Percentiles rank a stretch among this genome's conserved stretches.
phyloP scores from a whole-genome alignment of 35 echinoderm and acorn worm genomes.

The Heliocidaris tuberculata region DNA sequence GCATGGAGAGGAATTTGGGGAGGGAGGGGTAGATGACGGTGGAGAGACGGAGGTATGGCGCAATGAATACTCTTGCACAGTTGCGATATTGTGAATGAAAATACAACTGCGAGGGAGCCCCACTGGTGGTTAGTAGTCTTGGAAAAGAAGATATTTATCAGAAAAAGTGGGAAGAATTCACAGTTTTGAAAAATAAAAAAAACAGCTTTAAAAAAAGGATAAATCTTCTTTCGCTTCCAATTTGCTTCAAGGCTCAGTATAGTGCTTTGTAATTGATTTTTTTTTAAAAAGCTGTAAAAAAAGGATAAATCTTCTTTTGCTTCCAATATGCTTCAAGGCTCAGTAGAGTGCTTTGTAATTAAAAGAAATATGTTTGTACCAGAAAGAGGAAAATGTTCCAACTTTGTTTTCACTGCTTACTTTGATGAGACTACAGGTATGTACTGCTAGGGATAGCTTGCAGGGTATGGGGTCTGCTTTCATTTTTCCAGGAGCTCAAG shows the following conservation, averaged over 20 bases:
- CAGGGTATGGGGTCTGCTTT: not conserved
- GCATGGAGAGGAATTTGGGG: not conserved
- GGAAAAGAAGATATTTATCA: not conserved
- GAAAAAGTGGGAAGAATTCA: not conserved
- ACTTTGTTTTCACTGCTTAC: not conserved
- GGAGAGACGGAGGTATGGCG: not conserved
- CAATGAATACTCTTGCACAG: slow-evolving; percentile 18
- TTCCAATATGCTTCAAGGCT: too few species aligned
- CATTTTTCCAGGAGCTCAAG: not conserved
- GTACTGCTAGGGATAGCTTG: not conserved
- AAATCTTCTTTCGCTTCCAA: too few species aligned
- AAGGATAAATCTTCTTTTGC: too few species aligned
- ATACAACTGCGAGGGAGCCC: not conserved
- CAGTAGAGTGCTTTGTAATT: too few species aligned
- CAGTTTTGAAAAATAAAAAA: not conserved
- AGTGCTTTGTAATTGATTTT: too few species aligned
- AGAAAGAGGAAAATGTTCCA: too few species aligned
- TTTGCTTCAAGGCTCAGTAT: too few species aligned
- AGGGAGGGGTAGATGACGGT: not conserved
- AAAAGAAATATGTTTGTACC: too few species aligned
- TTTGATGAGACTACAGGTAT: not conserved
- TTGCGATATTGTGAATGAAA: slow-evolving; percentile 34
- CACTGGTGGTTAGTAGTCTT: not conserved
- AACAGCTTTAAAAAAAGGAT: too few species aligned
- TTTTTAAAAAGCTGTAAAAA: too few species aligned